Base-by-base conservation (phyloP, 2,888 invertebrate genomes). In the Blera fallax region DNA sequence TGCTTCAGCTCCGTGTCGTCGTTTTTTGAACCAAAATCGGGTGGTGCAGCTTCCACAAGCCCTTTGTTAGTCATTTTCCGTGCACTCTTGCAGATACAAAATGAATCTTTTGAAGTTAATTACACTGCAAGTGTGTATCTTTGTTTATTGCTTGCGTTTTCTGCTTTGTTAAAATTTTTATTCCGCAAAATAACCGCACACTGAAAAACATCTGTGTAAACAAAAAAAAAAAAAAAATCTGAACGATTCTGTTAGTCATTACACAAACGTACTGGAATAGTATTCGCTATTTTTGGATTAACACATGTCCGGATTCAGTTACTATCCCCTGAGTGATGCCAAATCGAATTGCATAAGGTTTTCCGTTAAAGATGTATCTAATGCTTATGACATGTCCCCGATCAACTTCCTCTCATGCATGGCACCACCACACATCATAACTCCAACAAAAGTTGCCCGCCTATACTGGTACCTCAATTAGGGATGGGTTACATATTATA, bases 381-480 rank as follows among this genome's bases (percentile, higher is more conserved):
- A 24, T 24, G 24, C 4, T 24, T 24, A 24, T 24, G 24, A 24
- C 4, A 24, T 4, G 4, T 3, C 24, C 2, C 24, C 2, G 24
- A 24, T 24, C 56, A 16, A 40, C 37, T 67, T 24, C 11, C 67
- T 16, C 16, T 11, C 21, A 21, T n/a, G 40, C 37, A 37, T 11
- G 65, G 34, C 48, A 65, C 21, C 21, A 11, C 29, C n/a, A n/a
- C n/a, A n/a, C 4, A 54, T 3, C 4, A 56, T 24, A 21, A 24
- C 21, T 10, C 32, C n/a, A 56, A 34, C 14, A 18, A 64, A n/a
- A 37, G 11, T 52, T 27, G 45, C 37, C 56, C 56, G 40, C 56
- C 69, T n/a, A 62, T 69, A 34, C 32, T 64, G 56, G 27, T 43
- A 16, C 34, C 52, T 62, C 83, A 83, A 83, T 83, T 73, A 67